These are phyloP conservation scores for Zonitis immaculata DNA, from an alignment of 2,888 invertebrate species.

Conservation along the genomic window DNA sequence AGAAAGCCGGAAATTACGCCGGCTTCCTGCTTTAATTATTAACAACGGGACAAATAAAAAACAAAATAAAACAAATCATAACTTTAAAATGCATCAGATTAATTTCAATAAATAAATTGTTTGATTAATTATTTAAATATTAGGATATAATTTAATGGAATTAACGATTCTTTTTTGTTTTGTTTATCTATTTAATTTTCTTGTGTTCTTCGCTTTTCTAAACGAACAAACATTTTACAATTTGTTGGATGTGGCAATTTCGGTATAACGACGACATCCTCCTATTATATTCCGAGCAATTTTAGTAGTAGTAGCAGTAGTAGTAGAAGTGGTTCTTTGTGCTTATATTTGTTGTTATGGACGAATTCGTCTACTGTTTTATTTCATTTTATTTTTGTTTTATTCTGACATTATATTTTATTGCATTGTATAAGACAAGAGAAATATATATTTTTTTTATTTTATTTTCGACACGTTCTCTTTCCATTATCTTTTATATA, in stretches of 20 bases:
- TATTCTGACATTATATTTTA: slow-evolving; percentile 8
- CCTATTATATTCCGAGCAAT: background rate
- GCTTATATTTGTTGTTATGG: background rate
- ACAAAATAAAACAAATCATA: too few relatives aligned
- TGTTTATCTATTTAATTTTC: background rate
- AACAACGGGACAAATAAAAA: too few relatives aligned
- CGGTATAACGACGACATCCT: background rate
- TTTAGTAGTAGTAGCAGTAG: background rate
- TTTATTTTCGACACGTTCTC: slow-evolving; percentile 18
- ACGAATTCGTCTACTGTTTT: background rate
- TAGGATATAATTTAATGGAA: too few relatives aligned
- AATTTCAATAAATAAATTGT: too few relatives aligned
- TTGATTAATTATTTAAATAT: too few relatives aligned
- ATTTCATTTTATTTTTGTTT: background rate
- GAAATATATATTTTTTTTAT: slow-evolving; percentile 16
- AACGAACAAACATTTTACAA: background rate
- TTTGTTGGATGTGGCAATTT: background rate
- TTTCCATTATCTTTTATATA: slow-evolving; percentile 23
- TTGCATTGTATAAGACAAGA: slow-evolving; percentile 11
- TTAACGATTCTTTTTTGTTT: too few relatives aligned
- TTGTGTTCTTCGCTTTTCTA: background rate
- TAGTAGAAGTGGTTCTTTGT: too few relatives aligned
- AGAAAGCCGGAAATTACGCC: too few relatives aligned
- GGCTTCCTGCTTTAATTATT: too few relatives aligned
- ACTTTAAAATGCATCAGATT: too few relatives aligned